These are phyloP conservation scores for Sebastes vulpes DNA, from an alignment of 2,797 vertebrate genomes.

Conservation along the genomic window DNA sequence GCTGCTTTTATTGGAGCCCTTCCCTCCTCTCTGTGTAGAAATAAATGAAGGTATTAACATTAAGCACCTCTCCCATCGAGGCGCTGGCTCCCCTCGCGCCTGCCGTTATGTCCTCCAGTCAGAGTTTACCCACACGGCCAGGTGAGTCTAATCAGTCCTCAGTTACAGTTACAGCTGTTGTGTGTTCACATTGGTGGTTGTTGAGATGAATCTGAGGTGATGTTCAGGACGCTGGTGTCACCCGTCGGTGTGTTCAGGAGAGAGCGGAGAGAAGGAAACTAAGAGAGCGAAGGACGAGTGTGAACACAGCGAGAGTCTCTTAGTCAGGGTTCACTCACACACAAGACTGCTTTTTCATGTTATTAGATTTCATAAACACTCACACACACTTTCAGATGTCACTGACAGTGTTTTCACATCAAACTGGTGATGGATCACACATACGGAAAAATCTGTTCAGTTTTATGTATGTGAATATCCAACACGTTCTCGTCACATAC, in stretches of 20 bases:
- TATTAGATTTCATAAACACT: not conserved
- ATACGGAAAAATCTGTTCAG: too few relatives aligned
- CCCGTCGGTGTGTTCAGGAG: not conserved
- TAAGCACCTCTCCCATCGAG: conserved; percentile 69
- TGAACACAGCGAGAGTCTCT: not conserved
- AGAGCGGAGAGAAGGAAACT: not conserved
- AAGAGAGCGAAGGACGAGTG: not conserved
- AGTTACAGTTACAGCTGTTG: conserved; percentile 3
- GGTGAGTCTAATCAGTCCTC: conserved; percentile 23
- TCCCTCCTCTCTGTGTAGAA: conserved; percentile 34
- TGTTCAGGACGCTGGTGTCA: not conserved
- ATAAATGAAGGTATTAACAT: conserved; percentile 81
- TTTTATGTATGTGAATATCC: too few relatives aligned
- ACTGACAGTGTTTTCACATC: not conserved
- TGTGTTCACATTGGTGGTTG: conserved; percentile 7
- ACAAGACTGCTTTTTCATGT: too few relatives aligned
- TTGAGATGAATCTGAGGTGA: conserved; percentile 11
- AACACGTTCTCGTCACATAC: too few relatives aligned
- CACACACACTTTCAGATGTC: not conserved
- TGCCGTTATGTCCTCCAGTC: conserved; percentile 58
- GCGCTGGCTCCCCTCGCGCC: conserved; percentile 10
- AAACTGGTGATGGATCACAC: too few relatives aligned
- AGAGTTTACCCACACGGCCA: conserved; percentile 51
- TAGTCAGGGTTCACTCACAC: not conserved
- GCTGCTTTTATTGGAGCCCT: conserved; percentile 63